Evolutionary conservation across 2,113 vertebrate genomes (phyloP).

Genomic region (Dicrurus megarhynchus): DNA sequence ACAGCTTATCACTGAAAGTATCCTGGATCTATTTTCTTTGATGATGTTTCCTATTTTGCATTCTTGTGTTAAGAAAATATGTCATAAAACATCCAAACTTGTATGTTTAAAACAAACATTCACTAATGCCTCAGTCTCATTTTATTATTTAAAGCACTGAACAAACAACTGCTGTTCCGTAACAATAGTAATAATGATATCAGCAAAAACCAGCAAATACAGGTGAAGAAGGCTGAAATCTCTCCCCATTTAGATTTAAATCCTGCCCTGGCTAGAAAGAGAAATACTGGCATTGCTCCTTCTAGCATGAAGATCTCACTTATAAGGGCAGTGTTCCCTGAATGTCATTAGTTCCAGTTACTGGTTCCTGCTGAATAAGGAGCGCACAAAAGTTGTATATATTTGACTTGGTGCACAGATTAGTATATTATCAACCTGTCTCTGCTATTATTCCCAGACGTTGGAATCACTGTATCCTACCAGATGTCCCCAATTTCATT

Average conservation of each 20-base stretch:
- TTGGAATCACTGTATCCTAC: background rate
- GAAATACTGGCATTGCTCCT: conserved; percentile 40
- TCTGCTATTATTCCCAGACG: background rate
- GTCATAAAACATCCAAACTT: conserved; percentile 35
- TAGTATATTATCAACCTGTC: background rate
- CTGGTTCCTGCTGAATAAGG: conserved; percentile 48
- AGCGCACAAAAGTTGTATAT: background rate
- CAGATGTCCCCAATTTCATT: background rate
- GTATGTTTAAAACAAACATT: background rate
- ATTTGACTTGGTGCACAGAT: conserved; percentile 8
- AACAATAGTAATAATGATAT: background rate
- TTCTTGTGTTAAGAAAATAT: conserved; percentile 12
- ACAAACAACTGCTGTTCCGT: background rate
- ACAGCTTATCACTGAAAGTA: conserved; percentile 24
- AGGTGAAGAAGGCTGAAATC: background rate
- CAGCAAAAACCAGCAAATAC: background rate
- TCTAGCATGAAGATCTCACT: conserved; percentile 58
- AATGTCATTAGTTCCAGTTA: conserved; percentile 61
- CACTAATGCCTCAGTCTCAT: background rate
- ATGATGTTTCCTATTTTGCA: conserved; percentile 7
- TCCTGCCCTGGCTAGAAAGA: background rate
- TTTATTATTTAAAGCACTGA: conserved; percentile 32
- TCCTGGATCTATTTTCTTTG: conserved; percentile 30
- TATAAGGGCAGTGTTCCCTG: conserved; percentile 45
- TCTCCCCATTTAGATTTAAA: conserved; percentile 34